Evolutionary conservation across 1,140 invertebrate genomes (phyloP), one percentile per base, ranked within the genome.

Genomic region (Thalassaphorura encarpata): DNA sequence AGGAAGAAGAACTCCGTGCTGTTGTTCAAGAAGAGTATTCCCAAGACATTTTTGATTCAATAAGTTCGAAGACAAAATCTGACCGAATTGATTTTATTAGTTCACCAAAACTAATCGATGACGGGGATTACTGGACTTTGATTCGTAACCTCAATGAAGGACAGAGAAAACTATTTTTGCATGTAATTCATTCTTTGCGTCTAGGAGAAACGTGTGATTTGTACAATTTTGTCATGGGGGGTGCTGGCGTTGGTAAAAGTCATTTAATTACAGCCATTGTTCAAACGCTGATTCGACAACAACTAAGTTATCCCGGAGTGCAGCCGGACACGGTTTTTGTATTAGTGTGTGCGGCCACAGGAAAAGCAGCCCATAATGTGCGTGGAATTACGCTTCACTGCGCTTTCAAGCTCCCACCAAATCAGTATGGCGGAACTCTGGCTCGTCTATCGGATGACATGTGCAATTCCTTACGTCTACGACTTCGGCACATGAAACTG

Each of bases 321-420:
- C 19, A 51, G n/a, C 40, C 48, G 2, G 21, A 6, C 3, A 8
- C 24, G 2, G 11, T 48, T 1, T 26, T 67, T 63, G 63, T 68
- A 23, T 43, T 70, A 23, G 43, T 70, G 46, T 56, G 60, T 43
- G 68, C 69, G 28, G 60, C 64, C 45, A 67, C 68, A 16, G 69
- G 70, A 6, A 70, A 69, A 63, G 70, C 70, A 21, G 69, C 70
- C 11, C 66, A 63, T 54, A 45, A 62, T 23, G 67, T 71, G 24
- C 52, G 43, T 46, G 70, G 70, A 8, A 56, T 64, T n/a, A 71
- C 69, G 8, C 28, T 71, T 15, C 69, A 70, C 42, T 58, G 59
- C 18, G 64, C 68, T 16, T 69, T 71, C 56, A 49, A 48, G 36
- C 57, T 72, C 18, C 69, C 69, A 13, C 50, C 66, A 2, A 60